Evolutionary conservation across 2,797 vertebrate species (phyloP), one percentile per base, ranked within the genome.

Genomic region (Parauchenoglanis ngamensis): DNA sequence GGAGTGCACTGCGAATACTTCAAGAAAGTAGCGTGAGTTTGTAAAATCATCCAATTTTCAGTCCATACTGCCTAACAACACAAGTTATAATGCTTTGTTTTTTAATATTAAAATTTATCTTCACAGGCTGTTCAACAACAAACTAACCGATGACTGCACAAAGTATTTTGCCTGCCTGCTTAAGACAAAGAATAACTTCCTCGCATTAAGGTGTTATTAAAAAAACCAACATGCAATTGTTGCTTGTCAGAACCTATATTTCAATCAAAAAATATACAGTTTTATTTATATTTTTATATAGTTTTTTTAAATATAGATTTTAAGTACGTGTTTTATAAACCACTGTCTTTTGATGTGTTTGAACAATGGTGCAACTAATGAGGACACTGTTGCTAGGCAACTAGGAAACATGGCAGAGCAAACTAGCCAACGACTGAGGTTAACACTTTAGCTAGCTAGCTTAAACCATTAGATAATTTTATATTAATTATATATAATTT

Each of bases 41-140:
- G 2, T 19, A 5, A 19, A 65, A 67, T 67, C 28, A 44, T 31
- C 49, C 7, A 4, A 19, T 68, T 31, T 52, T 83, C 17, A 21
- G 52, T 83, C 68, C 44, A 31, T 46, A 63, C 23, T 35, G 2
- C 23, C 73, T 52, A 17, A 28, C 76, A 0, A 77, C 52, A 63
- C 21, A 63, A 81, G 12, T 8, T 40, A 11, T 12, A 10, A 49
- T 21, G 28, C 10, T 21, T 54, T 31, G 49, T 31, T 31, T 83
- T 2, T 56, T 35, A 59, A 80, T 11, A 10, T 1, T 19, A 28
- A 54, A 1, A 44, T 72, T 40, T 13, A 82, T 89, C 59, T 72
- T 57, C 87, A 56, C 90, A 97, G 97, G 78, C 95, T 98, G 67
- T 98, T 97, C 93, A 97, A 97, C 95, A 97, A 97, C 93, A 96